Evolutionary conservation across 2,113 vertebrate genomes (phyloP).

Genomic region (Rattus norvegicus): GRCr8 NC_086024.1:37098001-37098500

Average conservation of each 20-base stretch:
- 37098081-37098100: constrained; percentile 16
- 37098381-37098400: background rate
- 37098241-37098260: background rate
- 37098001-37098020: background rate
- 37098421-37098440: background rate
- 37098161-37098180: background rate
- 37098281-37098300: background rate
- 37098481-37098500: background rate
- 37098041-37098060: background rate
- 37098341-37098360: background rate
- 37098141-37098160: background rate
- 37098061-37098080: background rate
- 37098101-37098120: background rate
- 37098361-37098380: background rate
- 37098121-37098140: background rate
- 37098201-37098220: background rate
- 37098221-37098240: background rate
- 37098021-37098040: background rate
- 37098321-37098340: background rate
- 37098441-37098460: background rate
- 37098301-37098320: background rate
- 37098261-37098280: background rate
- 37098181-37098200: background rate
- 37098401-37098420: background rate
- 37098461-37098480: background rate